Evolutionary conservation across 1,140 invertebrate genomes (phyloP).

Genomic region (Adoxophyes honmai): DNA sequence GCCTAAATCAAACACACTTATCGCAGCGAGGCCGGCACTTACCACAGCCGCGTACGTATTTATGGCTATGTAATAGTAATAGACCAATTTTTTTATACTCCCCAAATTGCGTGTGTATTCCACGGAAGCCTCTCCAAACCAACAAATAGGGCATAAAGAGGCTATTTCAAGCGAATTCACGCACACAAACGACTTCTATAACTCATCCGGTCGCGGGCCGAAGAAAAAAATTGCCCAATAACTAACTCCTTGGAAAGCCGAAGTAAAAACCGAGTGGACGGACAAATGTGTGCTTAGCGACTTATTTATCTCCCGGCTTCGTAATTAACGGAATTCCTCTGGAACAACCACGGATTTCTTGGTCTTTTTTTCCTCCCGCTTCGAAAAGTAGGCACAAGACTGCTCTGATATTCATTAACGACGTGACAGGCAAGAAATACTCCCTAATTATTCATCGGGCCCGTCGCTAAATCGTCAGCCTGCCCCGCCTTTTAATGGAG

Average conservation of each 20-base stretch:
- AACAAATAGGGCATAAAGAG: conserved; percentile 40
- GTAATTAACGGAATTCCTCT: conserved; percentile 59
- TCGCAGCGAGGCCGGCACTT: neutral
- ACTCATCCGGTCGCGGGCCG: conserved; percentile 39
- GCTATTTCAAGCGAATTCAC: conserved; percentile 43
- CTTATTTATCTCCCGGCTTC: conserved; percentile 56
- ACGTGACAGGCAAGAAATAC: conserved; percentile 70
- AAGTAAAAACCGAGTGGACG: conserved; percentile 58
- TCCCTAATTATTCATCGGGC: conserved; percentile 68
- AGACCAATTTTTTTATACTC: conserved; percentile 3
- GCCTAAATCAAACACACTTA: neutral
- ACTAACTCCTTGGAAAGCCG: conserved; percentile 35
- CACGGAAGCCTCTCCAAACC: conserved; percentile 21
- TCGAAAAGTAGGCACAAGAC: conserved; percentile 22
- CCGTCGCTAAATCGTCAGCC: conserved; percentile 62
- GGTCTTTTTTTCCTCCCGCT: conserved; percentile 27
- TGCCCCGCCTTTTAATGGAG: conserved; percentile 56
- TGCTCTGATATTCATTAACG: conserved; percentile 68
- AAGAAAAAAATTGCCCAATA: conserved; percentile 56
- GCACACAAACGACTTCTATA: conserved; percentile 52
- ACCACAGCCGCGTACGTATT: neutral
- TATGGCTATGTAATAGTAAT: neutral
- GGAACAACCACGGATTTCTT: conserved; percentile 49
- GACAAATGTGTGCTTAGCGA: conserved; percentile 61
- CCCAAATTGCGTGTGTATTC: conserved; percentile 23